Evolutionary conservation across 2,888 invertebrate genomes (phyloP), one percentile per base, ranked within the genome.

Genomic region (Acronicta aceris): DNA sequence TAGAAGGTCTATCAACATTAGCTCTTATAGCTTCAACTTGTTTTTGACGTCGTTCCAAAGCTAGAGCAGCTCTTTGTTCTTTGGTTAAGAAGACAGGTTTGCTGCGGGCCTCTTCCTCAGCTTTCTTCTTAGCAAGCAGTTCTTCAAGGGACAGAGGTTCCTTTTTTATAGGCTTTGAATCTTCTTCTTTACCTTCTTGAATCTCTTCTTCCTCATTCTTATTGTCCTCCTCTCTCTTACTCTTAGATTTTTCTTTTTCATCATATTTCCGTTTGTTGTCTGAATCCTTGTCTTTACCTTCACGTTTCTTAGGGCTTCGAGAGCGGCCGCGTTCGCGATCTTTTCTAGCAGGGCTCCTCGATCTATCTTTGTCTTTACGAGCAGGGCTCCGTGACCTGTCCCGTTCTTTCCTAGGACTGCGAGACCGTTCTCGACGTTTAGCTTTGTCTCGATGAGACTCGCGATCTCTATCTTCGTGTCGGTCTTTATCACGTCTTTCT

Each of bases 41-140:
- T 85, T 98, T 97, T 82, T 98, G 98, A 0, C 99, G 95, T 52
- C 97, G 96, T 83, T 98, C 97, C 15, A 99, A 82, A 0, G 99
- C 99, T 81, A 98, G 96, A 0, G 97, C 97, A 0, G 97, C 98
- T 80, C 99, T 95, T 88, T 99, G 98, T 88, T 99, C 99, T 95
- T 99, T 99, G 0, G 98, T 98, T 40, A 99, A 93, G 87, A 99
- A 99, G 33, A 99, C 98, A 0, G 99, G 99, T 95, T 99, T 99
- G 78, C 98, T 98, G 53, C 98, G 96, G 1, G 98, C 98, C 82
- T 97, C 98, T 88, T 99, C 99, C 85, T 99, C 99, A 0, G 98
- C 98, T 85, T 99, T 99, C 86, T 99, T 99, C 90, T 99, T 99
- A 0, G 98, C 97, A 49, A 99, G 92, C 42, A 99, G 89, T 87